Evolutionary conservation across 1,140 invertebrate species (phyloP), one percentile per base, ranked within the genome.

Genomic region (Pseudomyrmex pallidus): DNA sequence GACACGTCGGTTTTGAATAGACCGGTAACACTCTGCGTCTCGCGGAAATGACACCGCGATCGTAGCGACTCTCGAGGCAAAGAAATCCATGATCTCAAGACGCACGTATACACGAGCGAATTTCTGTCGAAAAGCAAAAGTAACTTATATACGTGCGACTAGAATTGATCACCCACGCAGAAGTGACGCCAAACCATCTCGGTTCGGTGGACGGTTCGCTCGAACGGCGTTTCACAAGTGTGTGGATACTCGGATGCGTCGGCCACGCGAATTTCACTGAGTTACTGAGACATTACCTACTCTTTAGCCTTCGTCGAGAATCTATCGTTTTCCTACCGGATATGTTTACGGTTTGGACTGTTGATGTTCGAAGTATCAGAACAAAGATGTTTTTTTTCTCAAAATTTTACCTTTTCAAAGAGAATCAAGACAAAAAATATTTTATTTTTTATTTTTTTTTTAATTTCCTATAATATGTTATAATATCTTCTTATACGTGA

Each of bases 171-270:
- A 76, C 86, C 85, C 85, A 87, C 86, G 68, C 86, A 85, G 86
- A 87, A 87, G 85, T 84, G 48, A 44, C 67, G 44, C 44, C 80
- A 74, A 74, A 68, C 82, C 82, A 82, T 87, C 62, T 78, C 82
- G 85, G 82, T 87, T 74, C 86, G 82, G 35, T 87, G 82, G 70
- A 87, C 70, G 82, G 57, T 87, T 87, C 82, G 57, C 84, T 87
- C 74, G 80, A 87, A 83, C 72, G 73, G 80, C 56, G 78, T 15
- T 50, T 80, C 20, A 35, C 64, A 46, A 54, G 63, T 67, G 67
- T 67, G 67, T 67, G 78, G 70, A 35, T 86, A 86, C 82, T 68
- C 82, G 68, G 85, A 86, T 84, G 68, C 85, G 64, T 84, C 78
- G 56, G 22, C 46, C 70, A 66, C 70, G 85, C 78, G 59, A 83